These are phyloP conservation scores for Neelides sp. DNA, from an alignment of 1,140 invertebrate species.

Conservation along the genomic window DNA sequence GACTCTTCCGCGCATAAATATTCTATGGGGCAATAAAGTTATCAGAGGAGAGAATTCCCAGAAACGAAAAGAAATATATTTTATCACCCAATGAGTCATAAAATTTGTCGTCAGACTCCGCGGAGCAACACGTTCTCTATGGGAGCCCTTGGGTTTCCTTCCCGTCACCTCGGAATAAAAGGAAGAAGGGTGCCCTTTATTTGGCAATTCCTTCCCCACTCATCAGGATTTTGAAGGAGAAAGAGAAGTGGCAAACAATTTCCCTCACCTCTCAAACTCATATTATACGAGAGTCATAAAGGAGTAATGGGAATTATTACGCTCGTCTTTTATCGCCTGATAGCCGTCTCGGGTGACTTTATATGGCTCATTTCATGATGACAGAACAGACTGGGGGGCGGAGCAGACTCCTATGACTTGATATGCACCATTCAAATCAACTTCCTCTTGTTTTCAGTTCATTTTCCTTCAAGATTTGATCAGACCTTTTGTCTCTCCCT, in stretches of 20 bases:
- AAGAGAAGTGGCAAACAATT: background rate
- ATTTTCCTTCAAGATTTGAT: too few relatives aligned
- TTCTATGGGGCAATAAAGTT: conserved; percentile 4
- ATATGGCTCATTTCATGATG: conserved; percentile 23
- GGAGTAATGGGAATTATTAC: conserved; percentile 20
- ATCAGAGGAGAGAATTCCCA: conserved; percentile 1
- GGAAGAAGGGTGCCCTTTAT: too few relatives aligned
- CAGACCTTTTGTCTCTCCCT: too few relatives aligned
- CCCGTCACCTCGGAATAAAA: too few relatives aligned
- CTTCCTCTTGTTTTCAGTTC: too few relatives aligned
- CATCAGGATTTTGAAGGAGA: too few relatives aligned
- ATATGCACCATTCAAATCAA: conserved; percentile 10
- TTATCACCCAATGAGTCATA: conserved; percentile 24
- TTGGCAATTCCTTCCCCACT: too few relatives aligned
- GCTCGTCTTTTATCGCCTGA: conserved; percentile 19
- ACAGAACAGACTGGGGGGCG: conserved; percentile 11
- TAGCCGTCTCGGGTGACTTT: conserved; percentile 19
- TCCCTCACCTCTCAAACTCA: background rate
- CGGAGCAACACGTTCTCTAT: background rate
- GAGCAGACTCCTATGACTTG: background rate
- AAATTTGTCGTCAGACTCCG: conserved; percentile 15
- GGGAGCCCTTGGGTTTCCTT: background rate
- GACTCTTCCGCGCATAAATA: conserved; percentile 4
- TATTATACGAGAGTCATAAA: conserved; percentile 20
- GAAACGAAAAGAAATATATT: conserved; percentile 16